Evolutionary conservation across 2,797 vertebrate genomes (phyloP).

Genomic region (Arremon aurantiirostris): DNA sequence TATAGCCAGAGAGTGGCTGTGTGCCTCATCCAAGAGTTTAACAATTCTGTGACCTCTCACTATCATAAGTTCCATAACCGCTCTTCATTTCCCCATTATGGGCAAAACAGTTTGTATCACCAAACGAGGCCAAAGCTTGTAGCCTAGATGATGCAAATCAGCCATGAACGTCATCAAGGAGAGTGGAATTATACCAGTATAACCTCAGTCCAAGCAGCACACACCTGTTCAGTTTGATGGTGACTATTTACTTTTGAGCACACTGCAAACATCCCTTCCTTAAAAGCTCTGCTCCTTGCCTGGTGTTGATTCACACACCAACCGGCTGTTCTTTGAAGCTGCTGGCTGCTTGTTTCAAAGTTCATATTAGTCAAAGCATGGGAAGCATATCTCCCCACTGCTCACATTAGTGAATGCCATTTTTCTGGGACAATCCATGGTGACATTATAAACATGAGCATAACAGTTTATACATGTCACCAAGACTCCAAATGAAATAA

Average conservation of each 20-base stretch:
- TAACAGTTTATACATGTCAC: not conserved
- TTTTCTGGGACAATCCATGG: not conserved
- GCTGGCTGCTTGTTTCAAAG: conserved; percentile 8
- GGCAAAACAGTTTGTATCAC: not conserved
- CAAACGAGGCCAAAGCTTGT: not conserved
- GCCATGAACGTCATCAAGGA: not conserved
- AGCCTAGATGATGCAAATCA: not conserved
- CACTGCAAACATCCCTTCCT: not conserved
- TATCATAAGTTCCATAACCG: not conserved
- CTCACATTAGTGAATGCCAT: not conserved
- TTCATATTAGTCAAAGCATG: conserved; percentile 6
- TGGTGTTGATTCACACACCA: not conserved
- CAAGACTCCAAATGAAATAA: not conserved
- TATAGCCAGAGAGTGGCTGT: not conserved
- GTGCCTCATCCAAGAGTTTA: not conserved
- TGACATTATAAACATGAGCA: not conserved
- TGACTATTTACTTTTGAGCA: conserved; percentile 1
- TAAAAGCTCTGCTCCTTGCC: not conserved
- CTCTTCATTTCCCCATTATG: not conserved
- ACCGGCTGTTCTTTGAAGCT: not conserved
- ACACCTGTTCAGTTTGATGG: not conserved
- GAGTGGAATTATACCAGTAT: not conserved
- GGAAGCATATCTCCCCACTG: not conserved
- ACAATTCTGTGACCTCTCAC: accelerated
- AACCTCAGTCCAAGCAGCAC: not conserved